These are phyloP conservation scores for Microcebus murinus DNA, from an alignment of 2,113 vertebrate species.

Conservation along the genomic window DNA sequence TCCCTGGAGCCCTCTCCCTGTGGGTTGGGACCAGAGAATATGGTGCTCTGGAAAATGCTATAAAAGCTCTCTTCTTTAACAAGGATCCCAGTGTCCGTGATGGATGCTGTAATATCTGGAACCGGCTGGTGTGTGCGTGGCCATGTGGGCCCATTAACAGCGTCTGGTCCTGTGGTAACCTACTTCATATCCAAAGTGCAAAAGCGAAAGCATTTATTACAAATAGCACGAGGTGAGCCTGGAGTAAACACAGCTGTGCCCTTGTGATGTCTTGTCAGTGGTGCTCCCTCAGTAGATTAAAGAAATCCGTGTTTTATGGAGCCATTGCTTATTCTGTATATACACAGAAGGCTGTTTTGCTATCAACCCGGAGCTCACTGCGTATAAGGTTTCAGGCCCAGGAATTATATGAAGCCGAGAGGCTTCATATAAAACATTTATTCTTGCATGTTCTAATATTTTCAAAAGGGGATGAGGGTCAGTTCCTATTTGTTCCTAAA, in stretches of 20 bases:
- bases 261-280: constrained; percentile 61
- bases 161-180: constrained; percentile 63
- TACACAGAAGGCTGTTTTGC: constrained; percentile 58
- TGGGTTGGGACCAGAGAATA: constrained; percentile 9
- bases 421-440: not conserved
- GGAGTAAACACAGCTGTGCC: constrained; percentile 82
- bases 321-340: constrained; percentile 71
- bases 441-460: not conserved
- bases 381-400: constrained; percentile 41
- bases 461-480: not conserved
- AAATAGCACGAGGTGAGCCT: constrained; percentile 71
- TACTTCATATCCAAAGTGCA: constrained; percentile 71
- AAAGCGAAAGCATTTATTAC: constrained; percentile 76
- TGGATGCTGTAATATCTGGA: constrained; percentile 55
- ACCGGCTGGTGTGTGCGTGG: constrained; percentile 43
- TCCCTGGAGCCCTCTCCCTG: constrained; percentile 26
- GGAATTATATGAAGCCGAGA: not conserved
- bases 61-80: constrained; percentile 64
- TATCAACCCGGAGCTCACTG: not conserved
- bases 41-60: constrained; percentile 38
- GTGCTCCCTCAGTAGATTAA: constrained; percentile 74
- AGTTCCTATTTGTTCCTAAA: constrained; percentile 35
- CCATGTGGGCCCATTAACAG: constrained; percentile 58
- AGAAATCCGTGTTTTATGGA: constrained; percentile 75
- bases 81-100: constrained; percentile 65